A percentile compares a stretch with the other conserved stretches of the same genome.
Evolutionary conservation across 2,888 invertebrate species (phyloP).

Genomic region (Psylliodes chrysocephalus): DNA sequence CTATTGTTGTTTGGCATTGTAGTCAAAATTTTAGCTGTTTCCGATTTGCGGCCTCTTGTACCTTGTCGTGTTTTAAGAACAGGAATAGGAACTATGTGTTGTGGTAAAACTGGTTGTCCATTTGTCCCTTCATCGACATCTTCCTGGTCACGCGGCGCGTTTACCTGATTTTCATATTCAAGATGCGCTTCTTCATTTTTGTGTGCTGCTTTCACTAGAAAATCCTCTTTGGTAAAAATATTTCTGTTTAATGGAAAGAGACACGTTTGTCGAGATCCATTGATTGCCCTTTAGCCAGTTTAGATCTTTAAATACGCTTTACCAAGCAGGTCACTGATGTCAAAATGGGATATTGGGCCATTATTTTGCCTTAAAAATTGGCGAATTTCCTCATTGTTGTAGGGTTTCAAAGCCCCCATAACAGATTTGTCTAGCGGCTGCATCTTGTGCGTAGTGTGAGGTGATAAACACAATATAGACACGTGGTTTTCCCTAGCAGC

Average conservation of each 20-base stretch:
- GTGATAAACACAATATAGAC: too few species aligned
- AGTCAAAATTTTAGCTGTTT: too few species aligned
- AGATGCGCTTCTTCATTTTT: not conserved
- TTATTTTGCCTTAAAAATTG: too few species aligned
- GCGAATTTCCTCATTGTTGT: too few species aligned
- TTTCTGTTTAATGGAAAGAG: constrained; percentile 12
- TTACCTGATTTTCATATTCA: constrained; percentile 1
- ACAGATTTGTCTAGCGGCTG: too few species aligned
- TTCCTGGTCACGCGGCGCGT: too few species aligned
- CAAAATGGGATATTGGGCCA: too few species aligned
- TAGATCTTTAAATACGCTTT: constrained; percentile 16
- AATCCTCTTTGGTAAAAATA: too few species aligned
- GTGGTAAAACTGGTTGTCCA: constrained; percentile 11
- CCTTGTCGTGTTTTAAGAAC: not conserved
- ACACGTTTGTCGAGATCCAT: constrained; percentile 11
- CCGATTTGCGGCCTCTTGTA: not conserved
- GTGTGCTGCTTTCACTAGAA: too few species aligned
- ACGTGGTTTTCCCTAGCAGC: too few species aligned
- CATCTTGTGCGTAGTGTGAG: too few species aligned
- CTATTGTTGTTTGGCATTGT: not conserved
- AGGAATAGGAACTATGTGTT: not conserved
- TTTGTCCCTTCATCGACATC: constrained; percentile 31
- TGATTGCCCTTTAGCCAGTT: constrained; percentile 10
- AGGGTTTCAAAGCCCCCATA: too few species aligned
- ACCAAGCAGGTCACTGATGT: not conserved